Base-by-base conservation (phyloP, 2,888 invertebrate species). In the Dioctria rufipes region DNA sequence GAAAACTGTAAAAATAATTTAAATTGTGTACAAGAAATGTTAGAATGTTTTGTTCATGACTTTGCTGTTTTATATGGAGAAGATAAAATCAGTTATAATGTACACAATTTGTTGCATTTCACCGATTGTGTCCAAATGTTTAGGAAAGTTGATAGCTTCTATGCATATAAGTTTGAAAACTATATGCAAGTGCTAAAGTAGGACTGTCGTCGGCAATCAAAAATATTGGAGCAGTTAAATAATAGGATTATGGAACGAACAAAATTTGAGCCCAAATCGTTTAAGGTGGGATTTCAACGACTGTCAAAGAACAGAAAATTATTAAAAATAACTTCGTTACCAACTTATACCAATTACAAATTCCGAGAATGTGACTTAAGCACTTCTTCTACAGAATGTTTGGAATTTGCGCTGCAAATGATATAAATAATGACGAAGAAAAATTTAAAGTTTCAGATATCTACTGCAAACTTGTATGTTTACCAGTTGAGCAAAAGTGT, bases 21-120 rank as follows among this genome's bases (percentile, higher is more conserved):
- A 25, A 25, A 25, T 25, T 25, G 25, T 25, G 25, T 25, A 25
- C 25, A 25, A 25, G 25, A 25, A 25, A 9, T 73, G 40, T 37
- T 73, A 6, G 13, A 73, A 40, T 9, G 4, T 13, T 73, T 73
- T 73, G 73, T 73, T 0, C 11, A 42, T 37, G n/a, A 73, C 5
- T 73, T 58, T 42, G 42, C 40, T 40, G 8, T 4, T 8, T 1
- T 73, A 40, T 73, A 73, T 58, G 58, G 60, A 58, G 43, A 5
- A 8, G 73, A 73, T n/a, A 73, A 49, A n/a, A 42, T 73, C 11
- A 73, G 58, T 8, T 73, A 25, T 25, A 25, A 25, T 25, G 25
- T 25, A 25, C 25, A 25, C 25, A 25, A 25, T 25, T 25, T 25
- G 25, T 25, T 25, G 25, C 25, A 25, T 25, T 25, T 25, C 1